Base-by-base conservation (phyloP, 2,113 vertebrate species). In the Sylvia atricapilla region DNA sequence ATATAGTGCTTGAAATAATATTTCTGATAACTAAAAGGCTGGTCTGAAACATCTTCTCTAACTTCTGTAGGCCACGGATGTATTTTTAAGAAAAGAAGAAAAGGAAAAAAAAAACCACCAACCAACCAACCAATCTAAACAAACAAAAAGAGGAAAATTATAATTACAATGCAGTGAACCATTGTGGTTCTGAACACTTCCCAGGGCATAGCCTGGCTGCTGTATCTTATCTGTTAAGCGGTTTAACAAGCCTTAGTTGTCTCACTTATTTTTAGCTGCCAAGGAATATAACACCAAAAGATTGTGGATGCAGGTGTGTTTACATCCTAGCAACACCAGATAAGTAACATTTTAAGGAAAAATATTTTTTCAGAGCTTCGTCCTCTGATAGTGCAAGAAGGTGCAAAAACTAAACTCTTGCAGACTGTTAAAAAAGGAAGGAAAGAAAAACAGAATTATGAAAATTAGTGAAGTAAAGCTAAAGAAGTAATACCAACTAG, bases 231-330 rank as follows among this genome's bases (percentile, higher is more conserved):
- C 95, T 96, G 94, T 75, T 97, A 97, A 97, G 95, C 16, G 17
- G 93, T 95, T 97, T 97, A 97, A 86, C 68, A 75, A 94, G 93
- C 73, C 69, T 90, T 92, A 96, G 85, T 74, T 92, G 64, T 67
- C 92, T 92, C 59, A 25, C 41, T 94, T 97, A 97, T 97, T 96
- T 97, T 96, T 96, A 96, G 93, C 73, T 91, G 72, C 52, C 49
- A 37, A 52, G 60, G 60, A 75, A 60, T 93, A 84, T 64, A 96
- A 46, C 59, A 75, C 23, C 33, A 60, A 46, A 81, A 60, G 64
- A 58, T 11, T n/a, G 39, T 47, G 44, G 68, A 41, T 92, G 47
- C 76, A 84, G 73, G 56, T 88, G 55, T 24, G 53, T 76, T 87
- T 85, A 59, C 49, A 81, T 88, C 76, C 39, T 30, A 62, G 50